Base-by-base conservation (phyloP, 2,113 vertebrate species). In the Vireo altiloquus region DNA sequence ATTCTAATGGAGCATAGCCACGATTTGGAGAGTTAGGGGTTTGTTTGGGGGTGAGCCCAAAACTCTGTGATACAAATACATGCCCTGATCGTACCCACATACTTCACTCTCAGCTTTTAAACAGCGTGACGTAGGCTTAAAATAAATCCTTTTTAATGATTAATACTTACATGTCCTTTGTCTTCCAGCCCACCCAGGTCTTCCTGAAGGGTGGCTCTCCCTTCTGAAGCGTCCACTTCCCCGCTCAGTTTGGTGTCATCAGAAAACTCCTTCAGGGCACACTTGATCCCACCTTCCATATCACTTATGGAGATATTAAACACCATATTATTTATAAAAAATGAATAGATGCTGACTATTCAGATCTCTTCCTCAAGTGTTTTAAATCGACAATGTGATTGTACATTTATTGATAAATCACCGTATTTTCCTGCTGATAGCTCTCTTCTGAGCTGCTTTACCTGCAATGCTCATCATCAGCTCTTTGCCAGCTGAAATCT, bases 11-110 rank as follows among this genome's bases (percentile, higher is more conserved):
- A 74, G n/a, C 31, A 37, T 5, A 33, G 22, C 17, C 13, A 1
- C 54, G 39, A 21, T 39, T 54, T 85, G n/a, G 28, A 11, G 16
- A 19, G 9, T 11, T 14, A 14, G 22, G 10, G 5, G 2, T 2
- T 5, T 30, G 46, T 66, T 15, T 33, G 2, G 20, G 27, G 16
- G 1, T 65, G 33, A 87, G 33, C 33, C 46, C 64, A 21, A n/a
- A 8, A 7, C 18, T 42, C 20, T 18, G 33, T 72, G 33, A 7
- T 61, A 30, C 39, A 72, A 25, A 46, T 20, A n/a, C 0, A 0
- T 20, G 16, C 30, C 14, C n/a, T 50, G 47, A 16, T 57, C 6
- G 7, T 30, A 47, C 13, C 11, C 19, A 23, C 0, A 0, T 35
- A 8, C 4, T 57, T 70, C 49, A 35, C 37, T 57, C 57, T 25